Conservation (phyloP, 2,888 invertebrate species). For the Drosophila dives region DNA sequence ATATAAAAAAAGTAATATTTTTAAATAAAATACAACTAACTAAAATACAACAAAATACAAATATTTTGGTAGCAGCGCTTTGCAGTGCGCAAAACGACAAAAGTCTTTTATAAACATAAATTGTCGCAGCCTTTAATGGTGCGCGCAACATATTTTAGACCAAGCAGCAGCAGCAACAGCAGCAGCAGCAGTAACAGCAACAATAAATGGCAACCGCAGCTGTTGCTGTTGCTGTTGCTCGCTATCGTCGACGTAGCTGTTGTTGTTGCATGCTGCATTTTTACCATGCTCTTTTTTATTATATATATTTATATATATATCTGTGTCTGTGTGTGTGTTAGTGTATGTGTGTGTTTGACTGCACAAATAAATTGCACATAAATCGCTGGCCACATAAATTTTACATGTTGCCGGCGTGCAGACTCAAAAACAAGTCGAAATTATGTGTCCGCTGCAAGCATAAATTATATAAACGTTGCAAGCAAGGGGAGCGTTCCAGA, state of each 20-base stretch:
- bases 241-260: slow-evolving; percentile 35
- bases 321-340: not conserved
- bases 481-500: not conserved
- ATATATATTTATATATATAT: slow-evolving; percentile 5
- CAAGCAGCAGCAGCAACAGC: slow-evolving; percentile 43
- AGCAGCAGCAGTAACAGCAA: slow-evolving; percentile 26
- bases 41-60: slow-evolving; percentile 4
- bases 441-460: slow-evolving; percentile 69
- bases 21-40: slow-evolving; percentile 28
- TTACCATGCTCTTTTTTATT: slow-evolving; percentile 47
- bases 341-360: slow-evolving; percentile 50
- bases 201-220: slow-evolving; percentile 66
- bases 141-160: slow-evolving; percentile 64
- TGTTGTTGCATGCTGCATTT: slow-evolving; percentile 47
- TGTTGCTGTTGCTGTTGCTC: slow-evolving; percentile 58
- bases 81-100: slow-evolving; percentile 38
- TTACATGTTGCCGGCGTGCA: slow-evolving; percentile 75
- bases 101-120: slow-evolving; percentile 72
- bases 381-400: slow-evolving; percentile 79
- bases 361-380: slow-evolving; percentile 80
- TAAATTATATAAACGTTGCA: slow-evolving; percentile 60
- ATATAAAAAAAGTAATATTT: slow-evolving; percentile 11
- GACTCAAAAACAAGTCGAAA: slow-evolving; percentile 72
- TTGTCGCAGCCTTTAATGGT: slow-evolving; percentile 74
- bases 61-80: slow-evolving; percentile 15